A percentile compares a stretch with the other conserved stretches of the same genome.
phyloP scores from a whole-genome alignment of 1,140 invertebrate genomes.

The Cephus cinctus region DNA sequence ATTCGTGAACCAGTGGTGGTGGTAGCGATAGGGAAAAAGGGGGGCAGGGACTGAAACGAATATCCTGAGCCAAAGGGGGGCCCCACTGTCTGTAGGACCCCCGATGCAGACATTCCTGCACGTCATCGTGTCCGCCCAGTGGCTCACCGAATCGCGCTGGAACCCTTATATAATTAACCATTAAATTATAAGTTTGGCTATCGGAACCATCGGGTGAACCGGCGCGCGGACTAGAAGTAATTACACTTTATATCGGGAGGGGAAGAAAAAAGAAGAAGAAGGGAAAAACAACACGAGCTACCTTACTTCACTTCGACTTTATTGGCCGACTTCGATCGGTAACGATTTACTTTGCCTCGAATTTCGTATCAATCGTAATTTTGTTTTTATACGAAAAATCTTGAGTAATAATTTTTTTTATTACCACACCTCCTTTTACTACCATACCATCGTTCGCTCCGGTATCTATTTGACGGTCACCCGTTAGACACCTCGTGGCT shows the following conservation, averaged over 20 bases:
- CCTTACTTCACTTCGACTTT: no score
- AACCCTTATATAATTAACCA: conserved; percentile 57
- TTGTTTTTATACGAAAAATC: no score
- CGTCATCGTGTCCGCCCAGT: conserved; percentile 56
- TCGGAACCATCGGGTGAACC: conserved; percentile 32
- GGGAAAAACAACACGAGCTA: neutral
- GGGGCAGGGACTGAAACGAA: neutral
- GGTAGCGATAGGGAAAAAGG: no score
- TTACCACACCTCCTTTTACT: no score
- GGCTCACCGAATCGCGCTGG: conserved; percentile 50
- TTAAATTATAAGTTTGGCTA: conserved; percentile 58
- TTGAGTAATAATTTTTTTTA: no score
- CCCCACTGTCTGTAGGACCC: conserved; percentile 7
- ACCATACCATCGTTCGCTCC: no score
- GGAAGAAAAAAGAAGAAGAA: neutral
- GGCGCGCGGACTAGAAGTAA: conserved; percentile 49
- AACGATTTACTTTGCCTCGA: no score
- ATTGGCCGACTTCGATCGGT: no score
- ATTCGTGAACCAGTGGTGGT: no score
- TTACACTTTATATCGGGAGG: conserved; percentile 36
- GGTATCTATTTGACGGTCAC: no score
- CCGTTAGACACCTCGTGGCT: no score
- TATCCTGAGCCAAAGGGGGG: neutral
- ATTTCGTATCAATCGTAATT: no score
- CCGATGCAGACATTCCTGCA: conserved; percentile 55